Evolutionary conservation across 1,140 invertebrate species (phyloP).

Genomic region (Drosophila busckii): DNA sequence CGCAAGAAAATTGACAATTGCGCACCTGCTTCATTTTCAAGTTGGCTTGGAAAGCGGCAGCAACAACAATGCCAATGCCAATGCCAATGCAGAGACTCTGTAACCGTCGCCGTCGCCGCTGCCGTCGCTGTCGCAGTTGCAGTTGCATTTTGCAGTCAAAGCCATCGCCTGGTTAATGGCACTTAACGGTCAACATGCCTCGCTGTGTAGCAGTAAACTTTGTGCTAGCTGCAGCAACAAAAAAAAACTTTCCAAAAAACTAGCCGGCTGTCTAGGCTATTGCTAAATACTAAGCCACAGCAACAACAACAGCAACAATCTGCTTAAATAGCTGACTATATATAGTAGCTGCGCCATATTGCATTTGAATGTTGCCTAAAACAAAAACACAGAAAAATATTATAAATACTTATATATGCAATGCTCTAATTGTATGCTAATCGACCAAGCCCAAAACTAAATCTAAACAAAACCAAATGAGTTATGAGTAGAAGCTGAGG

Average conservation of each 20-base stretch:
- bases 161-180: constrained; percentile 70
- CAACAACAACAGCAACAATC: constrained; percentile 11
- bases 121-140: background rate
- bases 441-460: constrained; percentile 55
- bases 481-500: constrained; percentile 32
- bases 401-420: constrained; percentile 20
- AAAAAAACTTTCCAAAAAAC: constrained; percentile 54
- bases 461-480: constrained; percentile 55
- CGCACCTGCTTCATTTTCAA: constrained; percentile 73
- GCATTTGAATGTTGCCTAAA: constrained; percentile 55
- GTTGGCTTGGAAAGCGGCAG: constrained; percentile 36
- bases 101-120: too few relatives aligned
- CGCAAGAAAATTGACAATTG: constrained; percentile 72
- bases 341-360: constrained; percentile 16
- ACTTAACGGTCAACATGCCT: constrained; percentile 73
- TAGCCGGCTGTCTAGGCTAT: too few relatives aligned
- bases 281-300: background rate
- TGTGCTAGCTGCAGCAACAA: constrained; percentile 38
- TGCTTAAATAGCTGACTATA: constrained; percentile 16
- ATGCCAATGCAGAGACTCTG: constrained; percentile 64
- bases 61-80: constrained; percentile 57
- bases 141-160: background rate
- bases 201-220: constrained; percentile 72
- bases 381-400: constrained; percentile 39
- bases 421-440: constrained; percentile 73